Evolutionary conservation across 2,797 vertebrate genomes (phyloP).

Genomic region (Knipowitschia caucasica): DNA sequence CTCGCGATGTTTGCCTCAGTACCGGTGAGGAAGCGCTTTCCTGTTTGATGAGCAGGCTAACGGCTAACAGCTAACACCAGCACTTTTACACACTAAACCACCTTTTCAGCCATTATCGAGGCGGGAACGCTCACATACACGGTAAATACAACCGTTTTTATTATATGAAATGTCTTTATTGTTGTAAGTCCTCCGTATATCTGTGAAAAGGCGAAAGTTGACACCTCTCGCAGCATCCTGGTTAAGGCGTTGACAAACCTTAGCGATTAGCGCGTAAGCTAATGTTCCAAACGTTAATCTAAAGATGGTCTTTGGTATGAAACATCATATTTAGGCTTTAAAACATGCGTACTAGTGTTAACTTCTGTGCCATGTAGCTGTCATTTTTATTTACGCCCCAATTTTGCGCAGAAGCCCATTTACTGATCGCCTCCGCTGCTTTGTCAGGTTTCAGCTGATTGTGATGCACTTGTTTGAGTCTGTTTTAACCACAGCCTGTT

Average conservation of each 20-base stretch:
- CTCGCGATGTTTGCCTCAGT: constrained; percentile 16
- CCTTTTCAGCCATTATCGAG: constrained; percentile 3
- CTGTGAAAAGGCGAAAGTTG: not conserved
- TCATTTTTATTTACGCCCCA: constrained; percentile 15
- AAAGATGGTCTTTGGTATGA: not conserved
- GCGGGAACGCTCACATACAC: constrained; percentile 16
- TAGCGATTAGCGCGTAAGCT: constrained; percentile 35
- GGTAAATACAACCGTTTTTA: constrained; percentile 10
- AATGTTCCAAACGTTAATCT: not conserved
- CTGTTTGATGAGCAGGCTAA: constrained; percentile 47
- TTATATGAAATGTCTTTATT: accelerated
- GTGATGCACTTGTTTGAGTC: too few species aligned
- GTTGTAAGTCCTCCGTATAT: not conserved
- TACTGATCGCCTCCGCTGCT: constrained; percentile 11
- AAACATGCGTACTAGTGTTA: not conserved
- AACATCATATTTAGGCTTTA: not conserved
- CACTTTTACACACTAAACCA: constrained; percentile 7
- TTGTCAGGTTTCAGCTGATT: not conserved
- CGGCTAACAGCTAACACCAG: constrained; percentile 11
- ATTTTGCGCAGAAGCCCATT: not conserved
- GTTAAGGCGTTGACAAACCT: constrained; percentile 42
- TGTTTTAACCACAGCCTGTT: not conserved
- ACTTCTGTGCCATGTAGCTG: constrained; percentile 4
- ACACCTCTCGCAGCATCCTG: constrained; percentile 19
- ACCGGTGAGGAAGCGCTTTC: constrained; percentile 41